Percentiles rank a stretch among this genome's conserved stretches.
Evolutionary conservation across 2,113 vertebrate genomes (phyloP).

Genomic region (Herpetotheres cachinnans): DNA sequence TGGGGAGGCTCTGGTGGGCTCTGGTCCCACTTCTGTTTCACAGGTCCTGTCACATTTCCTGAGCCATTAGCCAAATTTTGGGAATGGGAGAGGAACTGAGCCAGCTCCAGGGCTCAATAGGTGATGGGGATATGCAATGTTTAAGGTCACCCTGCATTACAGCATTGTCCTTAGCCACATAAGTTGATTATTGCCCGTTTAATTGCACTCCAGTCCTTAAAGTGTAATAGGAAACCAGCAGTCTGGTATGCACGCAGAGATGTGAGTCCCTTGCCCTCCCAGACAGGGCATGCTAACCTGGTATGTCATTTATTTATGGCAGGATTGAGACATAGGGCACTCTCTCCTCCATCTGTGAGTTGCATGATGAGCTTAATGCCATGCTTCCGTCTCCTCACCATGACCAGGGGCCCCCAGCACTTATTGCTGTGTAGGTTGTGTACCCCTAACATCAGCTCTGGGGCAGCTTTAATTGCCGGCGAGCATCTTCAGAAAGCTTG

Average conservation of each 20-base stretch:
- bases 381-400: neutral
- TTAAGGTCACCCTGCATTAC: neutral
- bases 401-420: rapidly evolving
- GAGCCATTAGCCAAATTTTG: neutral
- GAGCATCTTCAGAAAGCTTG: neutral
- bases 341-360: neutral
- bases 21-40: neutral
- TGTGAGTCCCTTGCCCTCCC: neutral
- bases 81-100: neutral
- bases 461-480: neutral
- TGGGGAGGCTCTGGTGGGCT: neutral
- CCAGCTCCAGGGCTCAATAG: neutral
- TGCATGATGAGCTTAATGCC: neutral
- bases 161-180: neutral
- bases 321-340: neutral
- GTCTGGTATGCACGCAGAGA: neutral
- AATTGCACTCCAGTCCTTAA: neutral
- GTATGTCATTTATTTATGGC: neutral
- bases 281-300: neutral
- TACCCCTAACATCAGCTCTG: neutral
- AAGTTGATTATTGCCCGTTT: neutral
- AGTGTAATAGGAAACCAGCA: neutral
- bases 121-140: neutral
- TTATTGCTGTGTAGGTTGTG: no score
- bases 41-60: neutral